phyloP scores from a whole-genome alignment of 1,140 invertebrate genomes.

The Orussus abietinus region DNA sequence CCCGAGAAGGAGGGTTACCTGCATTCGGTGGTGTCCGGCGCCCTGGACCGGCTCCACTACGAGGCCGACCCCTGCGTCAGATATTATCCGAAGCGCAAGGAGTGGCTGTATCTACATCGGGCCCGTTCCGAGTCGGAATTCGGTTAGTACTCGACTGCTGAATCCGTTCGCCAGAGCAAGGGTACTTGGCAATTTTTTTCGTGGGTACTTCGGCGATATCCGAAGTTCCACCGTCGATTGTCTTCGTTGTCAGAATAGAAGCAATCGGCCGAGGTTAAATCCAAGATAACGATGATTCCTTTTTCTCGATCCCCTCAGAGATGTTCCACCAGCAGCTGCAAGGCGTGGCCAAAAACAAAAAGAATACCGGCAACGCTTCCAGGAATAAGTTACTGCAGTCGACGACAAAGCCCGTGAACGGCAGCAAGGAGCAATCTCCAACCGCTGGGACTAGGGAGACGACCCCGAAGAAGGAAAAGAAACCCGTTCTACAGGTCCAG shows the following conservation, averaged over 20 bases:
- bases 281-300: slow-evolving; percentile 6
- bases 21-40: slow-evolving; percentile 84
- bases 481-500: slow-evolving; percentile 29
- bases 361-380: slow-evolving; percentile 47
- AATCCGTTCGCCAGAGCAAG: neutral
- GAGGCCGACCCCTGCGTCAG: slow-evolving; percentile 87
- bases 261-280: too few species aligned
- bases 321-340: slow-evolving; percentile 64
- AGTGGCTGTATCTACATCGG: slow-evolving; percentile 87
- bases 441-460: slow-evolving; percentile 43
- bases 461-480: slow-evolving; percentile 45
- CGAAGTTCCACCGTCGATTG: too few species aligned
- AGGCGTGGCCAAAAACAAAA: slow-evolving; percentile 56
- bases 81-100: slow-evolving; percentile 82
- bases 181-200: neutral
- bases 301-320: slow-evolving; percentile 40
- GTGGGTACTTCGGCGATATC: too few species aligned
- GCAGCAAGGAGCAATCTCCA: slow-evolving; percentile 46
- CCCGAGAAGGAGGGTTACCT: slow-evolving; percentile 54
- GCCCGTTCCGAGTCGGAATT: slow-evolving; percentile 56
- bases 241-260: too few species aligned
- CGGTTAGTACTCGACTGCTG: slow-evolving; percentile 30
- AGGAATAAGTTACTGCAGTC: slow-evolving; percentile 42
- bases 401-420: slow-evolving; percentile 30
- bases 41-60: slow-evolving; percentile 82